phyloP scores from a whole-genome alignment of 2,888 invertebrate species.

The Ochropleura leucogaster region DNA sequence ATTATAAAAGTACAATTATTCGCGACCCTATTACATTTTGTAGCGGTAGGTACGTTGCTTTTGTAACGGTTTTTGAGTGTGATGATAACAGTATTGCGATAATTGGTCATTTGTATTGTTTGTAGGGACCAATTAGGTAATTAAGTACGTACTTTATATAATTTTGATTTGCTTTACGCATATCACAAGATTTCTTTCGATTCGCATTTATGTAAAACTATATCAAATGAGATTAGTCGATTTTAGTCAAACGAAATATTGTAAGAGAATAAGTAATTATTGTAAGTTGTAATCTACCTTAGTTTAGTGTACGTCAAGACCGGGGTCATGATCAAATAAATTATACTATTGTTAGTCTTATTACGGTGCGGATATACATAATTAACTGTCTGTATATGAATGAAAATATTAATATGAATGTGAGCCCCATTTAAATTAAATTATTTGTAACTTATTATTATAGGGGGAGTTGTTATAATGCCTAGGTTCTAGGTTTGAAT shows the following conservation, averaged over 20 bases:
- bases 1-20: constrained; percentile 6
- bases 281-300: constrained; percentile 16
- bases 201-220: constrained; percentile 49
- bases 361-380: constrained; percentile 6
- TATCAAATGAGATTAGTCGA: constrained; percentile 59
- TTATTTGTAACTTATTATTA: constrained; percentile 44
- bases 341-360: constrained; percentile 30
- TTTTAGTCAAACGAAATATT: constrained; percentile 57
- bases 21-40: background rate
- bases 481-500: constrained; percentile 21
- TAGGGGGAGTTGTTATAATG: constrained; percentile 30
- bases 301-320: constrained; percentile 17
- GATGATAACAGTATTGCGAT: constrained; percentile 24
- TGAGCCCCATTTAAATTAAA: constrained; percentile 20
- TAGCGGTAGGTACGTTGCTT: constrained; percentile 3
- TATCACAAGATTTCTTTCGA: constrained; percentile 28
- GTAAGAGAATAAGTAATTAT: constrained; percentile 36
- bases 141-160: constrained; percentile 21
- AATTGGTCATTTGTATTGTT: constrained; percentile 15
- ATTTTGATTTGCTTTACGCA: constrained; percentile 22
- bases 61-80: constrained; percentile 9
- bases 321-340: constrained; percentile 28
- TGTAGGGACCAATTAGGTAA: constrained; percentile 44
- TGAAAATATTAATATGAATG: constrained; percentile 16
- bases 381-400: constrained; percentile 6